Conservation (phyloP, 2,797 vertebrate species). For the Dermochelys coriacea region DNA sequence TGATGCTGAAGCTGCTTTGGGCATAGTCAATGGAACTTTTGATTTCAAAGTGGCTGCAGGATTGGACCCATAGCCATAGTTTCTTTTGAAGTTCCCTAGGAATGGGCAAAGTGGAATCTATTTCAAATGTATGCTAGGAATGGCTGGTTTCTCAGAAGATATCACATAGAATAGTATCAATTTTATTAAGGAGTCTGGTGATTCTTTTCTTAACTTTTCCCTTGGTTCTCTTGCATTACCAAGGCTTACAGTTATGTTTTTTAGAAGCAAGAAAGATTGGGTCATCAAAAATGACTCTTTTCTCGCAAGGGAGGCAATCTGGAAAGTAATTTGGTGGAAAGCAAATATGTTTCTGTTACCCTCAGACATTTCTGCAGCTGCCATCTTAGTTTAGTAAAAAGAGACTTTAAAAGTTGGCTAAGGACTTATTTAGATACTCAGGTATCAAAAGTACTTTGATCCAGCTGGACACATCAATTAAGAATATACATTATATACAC, state of each 20-base stretch:
- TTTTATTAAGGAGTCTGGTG: background rate
- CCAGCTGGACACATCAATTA: slow-evolving; percentile 39
- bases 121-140: slow-evolving; percentile 31
- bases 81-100: slow-evolving; percentile 21
- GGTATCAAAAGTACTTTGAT: slow-evolving; percentile 37
- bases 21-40: background rate
- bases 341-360: slow-evolving; percentile 30
- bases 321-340: background rate
- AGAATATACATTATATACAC: background rate
- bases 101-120: slow-evolving; percentile 23
- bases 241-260: background rate
- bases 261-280: slow-evolving; percentile 39
- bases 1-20: background rate
- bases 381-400: slow-evolving; percentile 48
- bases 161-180: slow-evolving; percentile 5
- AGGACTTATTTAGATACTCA: slow-evolving; percentile 64
- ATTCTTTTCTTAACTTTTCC: background rate
- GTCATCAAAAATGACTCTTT: slow-evolving; percentile 33
- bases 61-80: background rate
- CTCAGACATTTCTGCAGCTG: slow-evolving; percentile 29
- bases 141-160: slow-evolving; percentile 46
- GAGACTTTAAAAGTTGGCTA: slow-evolving; percentile 57
- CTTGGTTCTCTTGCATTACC: background rate
- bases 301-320: slow-evolving; percentile 31
- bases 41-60: background rate